Conservation (phyloP, 1,140 invertebrate genomes). For the Asobara japonica region DNA sequence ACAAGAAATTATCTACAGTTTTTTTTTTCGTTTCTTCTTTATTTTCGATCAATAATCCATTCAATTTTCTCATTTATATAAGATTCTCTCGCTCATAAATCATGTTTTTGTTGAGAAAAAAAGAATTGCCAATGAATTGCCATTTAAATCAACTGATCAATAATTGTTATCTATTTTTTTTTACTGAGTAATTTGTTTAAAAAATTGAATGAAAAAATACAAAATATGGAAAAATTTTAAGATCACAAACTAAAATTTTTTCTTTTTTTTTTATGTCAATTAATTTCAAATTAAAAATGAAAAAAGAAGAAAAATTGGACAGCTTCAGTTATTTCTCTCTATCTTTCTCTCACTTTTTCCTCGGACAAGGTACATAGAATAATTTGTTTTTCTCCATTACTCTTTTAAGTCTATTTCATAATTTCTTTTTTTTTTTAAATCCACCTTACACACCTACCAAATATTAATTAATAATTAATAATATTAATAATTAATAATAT, state of each 20-base stretch:
- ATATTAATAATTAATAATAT: conserved; percentile 48
- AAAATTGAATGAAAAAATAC: conserved; percentile 3
- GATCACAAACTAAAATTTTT: no score
- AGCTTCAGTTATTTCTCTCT: conserved; percentile 33
- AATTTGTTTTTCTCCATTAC: conserved; percentile 37
- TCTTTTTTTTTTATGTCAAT: not conserved
- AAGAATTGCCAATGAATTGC: no score
- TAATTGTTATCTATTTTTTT: no score
- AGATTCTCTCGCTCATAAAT: not conserved
- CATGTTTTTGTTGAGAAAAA: not conserved
- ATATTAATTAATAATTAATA: conserved; percentile 55
- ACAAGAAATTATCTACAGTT: conserved; percentile 59
- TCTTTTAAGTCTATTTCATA: conserved; percentile 47
- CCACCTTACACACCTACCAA: conserved; percentile 58
- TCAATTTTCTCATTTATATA: not conserved
- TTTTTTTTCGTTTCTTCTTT: conserved; percentile 24
- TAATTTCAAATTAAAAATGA: conserved; percentile 22
- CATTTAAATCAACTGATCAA: no score
- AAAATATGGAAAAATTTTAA: conserved; percentile 20
- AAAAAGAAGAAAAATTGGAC: conserved; percentile 8
- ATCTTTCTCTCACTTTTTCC: conserved; percentile 16
- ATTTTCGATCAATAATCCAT: not conserved
- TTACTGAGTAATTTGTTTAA: conserved; percentile 6
- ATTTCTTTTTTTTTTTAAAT: conserved; percentile 49
- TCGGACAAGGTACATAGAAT: conserved; percentile 60